Conservation (phyloP, 2,113 vertebrate genomes). For the Henicopernis longicauda region DNA sequence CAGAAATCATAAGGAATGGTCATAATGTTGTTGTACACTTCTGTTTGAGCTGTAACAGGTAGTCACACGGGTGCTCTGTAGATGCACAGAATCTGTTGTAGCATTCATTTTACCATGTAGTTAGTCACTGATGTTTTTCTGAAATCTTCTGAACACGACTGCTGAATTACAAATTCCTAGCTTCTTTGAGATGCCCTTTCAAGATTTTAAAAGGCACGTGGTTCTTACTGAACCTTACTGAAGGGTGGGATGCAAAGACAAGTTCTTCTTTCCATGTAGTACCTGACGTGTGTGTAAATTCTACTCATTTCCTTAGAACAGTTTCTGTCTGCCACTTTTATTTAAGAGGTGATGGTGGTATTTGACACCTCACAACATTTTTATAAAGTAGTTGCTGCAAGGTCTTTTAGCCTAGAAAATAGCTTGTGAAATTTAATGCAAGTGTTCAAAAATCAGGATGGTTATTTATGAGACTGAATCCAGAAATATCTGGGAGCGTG, state of each 20-base stretch:
- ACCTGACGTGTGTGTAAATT: neutral
- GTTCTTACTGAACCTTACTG: neutral
- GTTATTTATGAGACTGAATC: slow-evolving; percentile 18
- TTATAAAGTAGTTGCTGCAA: neutral
- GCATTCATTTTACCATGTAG: neutral
- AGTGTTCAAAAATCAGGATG: neutral
- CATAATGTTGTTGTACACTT: fast-evolving
- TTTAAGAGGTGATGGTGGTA: neutral
- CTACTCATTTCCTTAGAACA: neutral
- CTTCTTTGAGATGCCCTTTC: neutral
- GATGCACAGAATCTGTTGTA: neutral
- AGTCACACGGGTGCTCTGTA: fast-evolving
- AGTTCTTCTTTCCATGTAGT: neutral
- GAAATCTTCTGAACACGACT: neutral
- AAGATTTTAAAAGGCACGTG: neutral
- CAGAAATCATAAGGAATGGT: neutral
- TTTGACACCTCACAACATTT: slow-evolving; percentile 5
- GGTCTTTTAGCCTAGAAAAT: neutral
- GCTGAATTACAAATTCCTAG: neutral
- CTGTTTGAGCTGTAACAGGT: neutral
- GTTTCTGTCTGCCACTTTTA: slow-evolving; percentile 9
- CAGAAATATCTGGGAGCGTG: slow-evolving; percentile 12
- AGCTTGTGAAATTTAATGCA: slow-evolving; percentile 5
- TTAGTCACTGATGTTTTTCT: neutral
- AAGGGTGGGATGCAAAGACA: neutral